Conservation (phyloP, 2,797 vertebrate genomes). For the Periophthalmus magnuspinnatus region DNA sequence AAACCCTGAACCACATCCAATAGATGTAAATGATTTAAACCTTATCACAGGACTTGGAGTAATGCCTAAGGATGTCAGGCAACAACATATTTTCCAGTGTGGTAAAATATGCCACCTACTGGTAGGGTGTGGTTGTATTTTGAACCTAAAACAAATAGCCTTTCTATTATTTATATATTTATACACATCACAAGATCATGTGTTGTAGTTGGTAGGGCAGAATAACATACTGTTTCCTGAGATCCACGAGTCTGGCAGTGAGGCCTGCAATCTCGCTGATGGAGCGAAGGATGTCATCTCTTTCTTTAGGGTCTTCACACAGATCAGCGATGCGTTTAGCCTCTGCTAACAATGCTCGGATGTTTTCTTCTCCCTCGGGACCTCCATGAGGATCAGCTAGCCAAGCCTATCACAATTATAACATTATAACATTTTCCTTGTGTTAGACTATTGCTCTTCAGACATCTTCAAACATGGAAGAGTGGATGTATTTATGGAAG, state of each 20-base stretch:
- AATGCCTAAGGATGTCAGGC: constrained; percentile 50
- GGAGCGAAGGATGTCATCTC: constrained; percentile 95
- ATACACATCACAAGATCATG: constrained; percentile 3
- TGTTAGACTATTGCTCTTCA: neutral
- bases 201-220: constrained; percentile 1
- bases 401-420: constrained; percentile 83
- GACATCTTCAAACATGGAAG: neutral
- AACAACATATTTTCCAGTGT: constrained; percentile 64
- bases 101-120: constrained; percentile 59
- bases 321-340: constrained; percentile 94
- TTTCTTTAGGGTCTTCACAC: constrained; percentile 95
- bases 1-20: constrained; percentile 8
- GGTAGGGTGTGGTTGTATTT: constrained; percentile 39
- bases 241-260: constrained; percentile 88
- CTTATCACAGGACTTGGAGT: constrained; percentile 55
- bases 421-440: constrained; percentile 11
- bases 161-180: constrained; percentile 37
- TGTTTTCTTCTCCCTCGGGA: constrained; percentile 93
- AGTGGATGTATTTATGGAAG: neutral
- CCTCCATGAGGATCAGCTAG: constrained; percentile 94
- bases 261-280: constrained; percentile 93
- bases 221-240: constrained; percentile 87
- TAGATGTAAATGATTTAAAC: constrained; percentile 38
- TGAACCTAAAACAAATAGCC: constrained; percentile 54
- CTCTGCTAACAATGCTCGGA: constrained; percentile 88